These are phyloP conservation scores for Drepana falcataria DNA, from an alignment of 2,888 invertebrate genomes.

Conservation along the genomic window DNA sequence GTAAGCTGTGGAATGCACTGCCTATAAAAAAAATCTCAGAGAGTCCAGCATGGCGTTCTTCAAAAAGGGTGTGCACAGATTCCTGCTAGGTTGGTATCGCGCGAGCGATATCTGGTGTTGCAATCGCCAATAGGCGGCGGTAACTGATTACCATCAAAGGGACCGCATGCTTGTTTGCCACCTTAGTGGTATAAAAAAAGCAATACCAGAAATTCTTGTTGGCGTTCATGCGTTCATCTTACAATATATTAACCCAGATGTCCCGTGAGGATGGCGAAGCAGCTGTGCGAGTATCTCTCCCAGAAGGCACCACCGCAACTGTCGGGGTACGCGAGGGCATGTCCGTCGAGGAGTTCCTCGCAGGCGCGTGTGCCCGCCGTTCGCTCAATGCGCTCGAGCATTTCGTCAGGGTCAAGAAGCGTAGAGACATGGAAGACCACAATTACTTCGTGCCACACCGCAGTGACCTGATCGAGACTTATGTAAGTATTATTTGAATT, in stretches of 20 bases:
- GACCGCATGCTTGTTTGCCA: too few relatives aligned
- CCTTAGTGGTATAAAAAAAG: too few relatives aligned
- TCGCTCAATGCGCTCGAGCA: constrained; percentile 96
- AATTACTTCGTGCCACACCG: constrained; percentile 98
- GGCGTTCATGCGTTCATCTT: too few relatives aligned
- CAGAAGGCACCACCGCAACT: constrained; percentile 89
- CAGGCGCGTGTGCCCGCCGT: constrained; percentile 93
- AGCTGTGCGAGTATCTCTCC: constrained; percentile 92
- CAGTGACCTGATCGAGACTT: constrained; percentile 95
- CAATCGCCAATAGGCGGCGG: too few relatives aligned
- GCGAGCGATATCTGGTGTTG: too few relatives aligned
- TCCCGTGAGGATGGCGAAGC: constrained; percentile 93
- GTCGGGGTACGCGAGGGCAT: constrained; percentile 94
- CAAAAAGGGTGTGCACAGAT: too few relatives aligned
- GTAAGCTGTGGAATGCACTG: too few relatives aligned
- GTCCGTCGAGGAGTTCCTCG: constrained; percentile 97
- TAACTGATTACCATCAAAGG: too few relatives aligned
- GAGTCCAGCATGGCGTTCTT: too few relatives aligned
- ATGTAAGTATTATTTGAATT: constrained; percentile 81
- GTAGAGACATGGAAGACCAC: constrained; percentile 96
- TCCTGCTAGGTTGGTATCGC: too few relatives aligned
- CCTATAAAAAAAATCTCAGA: too few relatives aligned
- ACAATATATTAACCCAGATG: constrained; percentile 76
- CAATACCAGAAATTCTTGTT: too few relatives aligned
- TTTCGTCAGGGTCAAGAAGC: constrained; percentile 96